Evolutionary conservation across 2,113 vertebrate genomes (phyloP).

Genomic region (Brevimyrus niger): DNA sequence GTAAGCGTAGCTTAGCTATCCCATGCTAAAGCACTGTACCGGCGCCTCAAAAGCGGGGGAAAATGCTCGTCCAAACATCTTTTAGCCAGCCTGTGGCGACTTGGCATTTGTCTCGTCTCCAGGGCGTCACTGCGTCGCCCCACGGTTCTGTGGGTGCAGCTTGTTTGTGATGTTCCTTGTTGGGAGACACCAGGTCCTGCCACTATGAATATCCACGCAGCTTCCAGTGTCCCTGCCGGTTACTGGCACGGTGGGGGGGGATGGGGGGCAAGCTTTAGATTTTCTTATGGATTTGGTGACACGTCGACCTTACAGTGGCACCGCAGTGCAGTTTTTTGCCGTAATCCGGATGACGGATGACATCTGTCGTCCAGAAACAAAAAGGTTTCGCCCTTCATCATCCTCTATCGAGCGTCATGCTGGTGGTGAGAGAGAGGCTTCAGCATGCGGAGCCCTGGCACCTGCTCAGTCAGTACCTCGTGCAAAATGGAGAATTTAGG

Average conservation of each 20-base stretch:
- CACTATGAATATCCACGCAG: not conserved
- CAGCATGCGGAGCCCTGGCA: not conserved
- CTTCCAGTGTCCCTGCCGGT: not conserved
- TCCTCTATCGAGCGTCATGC: not conserved
- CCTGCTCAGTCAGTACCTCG: not conserved
- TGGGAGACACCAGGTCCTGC: not conserved
- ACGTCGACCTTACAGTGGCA: not conserved
- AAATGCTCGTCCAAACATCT: not conserved
- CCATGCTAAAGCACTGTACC: not conserved
- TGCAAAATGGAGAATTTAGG: slow-evolving; percentile 26
- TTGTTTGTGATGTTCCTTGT: not conserved
- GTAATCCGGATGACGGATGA: not conserved
- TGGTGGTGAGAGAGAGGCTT: not conserved
- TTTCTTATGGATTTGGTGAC: not conserved
- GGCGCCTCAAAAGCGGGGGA: not conserved
- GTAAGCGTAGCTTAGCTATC: not conserved
- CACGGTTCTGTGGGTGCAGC: not conserved
- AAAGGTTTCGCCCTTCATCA: not conserved
- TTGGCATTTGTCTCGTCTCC: not conserved
- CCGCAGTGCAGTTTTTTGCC: not conserved
- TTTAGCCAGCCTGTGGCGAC: not conserved
- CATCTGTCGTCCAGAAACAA: not conserved
- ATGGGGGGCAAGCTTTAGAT: not conserved
- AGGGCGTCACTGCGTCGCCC: not conserved
- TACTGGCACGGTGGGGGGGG: not conserved